phyloP scores from a whole-genome alignment of 2,888 invertebrate genomes.

The Onchidella celtica region DNA sequence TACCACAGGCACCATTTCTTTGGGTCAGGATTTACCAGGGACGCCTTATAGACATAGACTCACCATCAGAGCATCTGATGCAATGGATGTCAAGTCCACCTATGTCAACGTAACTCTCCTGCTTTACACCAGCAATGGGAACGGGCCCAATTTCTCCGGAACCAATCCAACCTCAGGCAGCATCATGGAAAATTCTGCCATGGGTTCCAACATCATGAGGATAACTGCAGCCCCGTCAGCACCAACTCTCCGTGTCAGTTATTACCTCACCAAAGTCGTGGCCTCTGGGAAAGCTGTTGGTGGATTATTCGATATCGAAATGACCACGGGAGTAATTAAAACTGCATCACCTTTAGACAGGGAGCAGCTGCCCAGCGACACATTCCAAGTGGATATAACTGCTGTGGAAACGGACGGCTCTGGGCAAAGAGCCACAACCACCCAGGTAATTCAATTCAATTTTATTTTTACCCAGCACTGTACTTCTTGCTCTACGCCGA shows the following conservation, averaged over 20 bases:
- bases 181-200: slow-evolving; percentile 93
- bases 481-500: too few relatives aligned
- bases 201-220: slow-evolving; percentile 91
- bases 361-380: slow-evolving; percentile 67
- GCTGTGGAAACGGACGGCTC: slow-evolving; percentile 67
- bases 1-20: slow-evolving; percentile 48
- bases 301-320: slow-evolving; percentile 67
- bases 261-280: slow-evolving; percentile 89
- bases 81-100: slow-evolving; percentile 42
- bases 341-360: slow-evolving; percentile 65
- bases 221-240: slow-evolving; percentile 81
- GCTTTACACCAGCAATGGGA: slow-evolving; percentile 27
- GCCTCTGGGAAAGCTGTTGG: slow-evolving; percentile 80
- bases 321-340: slow-evolving; percentile 64
- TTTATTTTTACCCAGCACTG: slow-evolving; percentile 1
- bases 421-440: slow-evolving; percentile 66
- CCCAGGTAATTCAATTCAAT: slow-evolving; percentile 65
- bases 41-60: slow-evolving; percentile 57
- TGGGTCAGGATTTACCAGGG: slow-evolving; percentile 44
- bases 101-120: slow-evolving; percentile 46
- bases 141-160: slow-evolving; percentile 62
- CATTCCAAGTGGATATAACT: slow-evolving; percentile 70
- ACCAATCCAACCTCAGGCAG: slow-evolving; percentile 84
- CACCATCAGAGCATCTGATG: slow-evolving; percentile 62
- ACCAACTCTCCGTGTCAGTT: slow-evolving; percentile 85